These are phyloP conservation scores for Lordiphosa fenestrarum DNA, from an alignment of 2,888 invertebrate species.

Conservation along the genomic window DNA sequence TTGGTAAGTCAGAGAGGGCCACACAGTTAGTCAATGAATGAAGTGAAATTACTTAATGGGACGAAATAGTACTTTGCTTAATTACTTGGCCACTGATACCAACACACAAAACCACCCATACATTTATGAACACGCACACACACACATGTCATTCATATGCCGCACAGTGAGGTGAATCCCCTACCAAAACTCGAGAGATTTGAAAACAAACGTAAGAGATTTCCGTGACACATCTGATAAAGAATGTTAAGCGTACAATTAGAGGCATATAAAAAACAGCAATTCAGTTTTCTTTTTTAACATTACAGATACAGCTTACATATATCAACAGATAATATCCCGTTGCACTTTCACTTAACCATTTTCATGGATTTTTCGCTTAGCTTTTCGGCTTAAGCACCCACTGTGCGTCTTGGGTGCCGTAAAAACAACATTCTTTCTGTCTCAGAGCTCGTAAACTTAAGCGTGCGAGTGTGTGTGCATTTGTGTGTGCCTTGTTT, in stretches of 20 bases:
- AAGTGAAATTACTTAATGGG: conserved; percentile 74
- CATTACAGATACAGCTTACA: too few species aligned
- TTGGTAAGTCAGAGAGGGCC: conserved; percentile 15
- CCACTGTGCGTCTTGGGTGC: conserved; percentile 50
- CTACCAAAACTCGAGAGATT: too few species aligned
- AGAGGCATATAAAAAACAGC: too few species aligned
- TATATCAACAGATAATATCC: too few species aligned
- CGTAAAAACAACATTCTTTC: conserved; percentile 64
- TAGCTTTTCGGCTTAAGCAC: too few species aligned
- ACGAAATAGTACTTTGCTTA: conserved; percentile 77
- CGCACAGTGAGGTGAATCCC: conserved; percentile 22
- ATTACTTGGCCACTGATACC: conserved; percentile 73
- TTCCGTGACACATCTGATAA: too few species aligned
- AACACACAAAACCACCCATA: conserved; percentile 13
- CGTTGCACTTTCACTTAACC: too few species aligned
- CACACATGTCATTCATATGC: conserved; percentile 51
- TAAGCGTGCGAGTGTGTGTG: conserved; percentile 24
- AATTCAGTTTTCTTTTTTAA: too few species aligned
- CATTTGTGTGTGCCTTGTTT: conserved; percentile 47
- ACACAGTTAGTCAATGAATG: conserved; percentile 57
- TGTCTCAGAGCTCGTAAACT: conserved; percentile 60
- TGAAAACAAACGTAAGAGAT: too few species aligned
- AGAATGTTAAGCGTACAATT: too few species aligned
- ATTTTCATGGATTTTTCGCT: too few species aligned
- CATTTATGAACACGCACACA: conserved; percentile 15